Percentiles rank a stretch among this genome's conserved stretches.
Evolutionary conservation across 2,113 vertebrate species (phyloP).

Genomic region (Apistogramma diplotaenia): DNA sequence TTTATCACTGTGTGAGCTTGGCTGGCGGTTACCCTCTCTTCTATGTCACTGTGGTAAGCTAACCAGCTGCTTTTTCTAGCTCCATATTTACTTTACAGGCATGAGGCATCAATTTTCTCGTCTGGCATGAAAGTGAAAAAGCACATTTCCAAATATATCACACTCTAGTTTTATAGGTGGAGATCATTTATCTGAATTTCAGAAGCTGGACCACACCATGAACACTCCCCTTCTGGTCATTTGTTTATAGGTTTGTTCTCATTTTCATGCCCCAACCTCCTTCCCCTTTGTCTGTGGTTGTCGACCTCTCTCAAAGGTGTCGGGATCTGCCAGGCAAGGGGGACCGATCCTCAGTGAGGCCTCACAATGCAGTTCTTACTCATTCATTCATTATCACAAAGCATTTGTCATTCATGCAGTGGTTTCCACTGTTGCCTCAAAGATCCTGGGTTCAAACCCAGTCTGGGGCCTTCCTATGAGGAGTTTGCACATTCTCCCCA

Average conservation of each 20-base stretch:
- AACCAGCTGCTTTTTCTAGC: neutral
- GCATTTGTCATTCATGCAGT: neutral
- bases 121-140: neutral
- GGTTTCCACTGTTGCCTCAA: neutral
- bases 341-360: neutral
- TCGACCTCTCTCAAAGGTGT: neutral
- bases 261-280: too few relatives aligned
- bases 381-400: neutral
- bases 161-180: neutral
- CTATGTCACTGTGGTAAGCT: neutral
- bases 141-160: neutral
- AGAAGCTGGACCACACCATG: neutral
- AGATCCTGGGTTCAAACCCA: neutral
- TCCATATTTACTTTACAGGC: neutral
- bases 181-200: neutral
- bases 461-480: neutral
- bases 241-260: neutral
- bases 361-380: neutral
- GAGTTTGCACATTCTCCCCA: too few relatives aligned
- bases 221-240: neutral
- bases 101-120: neutral
- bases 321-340: neutral
- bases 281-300: neutral
- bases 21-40: neutral
- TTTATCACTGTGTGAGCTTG: neutral